These are phyloP conservation scores for Semibalanus balanoides DNA, from an alignment of 1,140 invertebrate species.

Conservation along the genomic window DNA sequence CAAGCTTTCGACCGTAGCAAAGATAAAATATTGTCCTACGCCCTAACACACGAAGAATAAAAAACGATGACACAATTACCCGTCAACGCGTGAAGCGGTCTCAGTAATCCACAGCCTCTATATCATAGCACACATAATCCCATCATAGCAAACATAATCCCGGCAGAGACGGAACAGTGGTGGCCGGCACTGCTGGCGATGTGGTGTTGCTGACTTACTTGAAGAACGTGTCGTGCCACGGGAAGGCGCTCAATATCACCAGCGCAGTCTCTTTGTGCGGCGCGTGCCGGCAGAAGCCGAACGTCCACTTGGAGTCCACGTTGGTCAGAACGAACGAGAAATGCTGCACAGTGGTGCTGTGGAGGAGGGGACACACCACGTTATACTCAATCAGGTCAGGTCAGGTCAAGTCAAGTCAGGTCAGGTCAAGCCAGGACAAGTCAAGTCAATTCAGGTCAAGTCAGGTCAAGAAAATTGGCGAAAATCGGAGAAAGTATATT, in stretches of 20 bases:
- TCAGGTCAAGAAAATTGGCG: neutral
- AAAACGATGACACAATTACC: too few species aligned
- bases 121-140: too few species aligned
- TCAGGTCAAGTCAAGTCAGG: too few species aligned
- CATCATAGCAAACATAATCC: too few species aligned
- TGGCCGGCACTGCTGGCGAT: too few species aligned
- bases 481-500: too few species aligned
- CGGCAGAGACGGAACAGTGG: too few species aligned
- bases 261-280: slow-evolving; percentile 59
- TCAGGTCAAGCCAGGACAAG: slow-evolving; percentile 5
- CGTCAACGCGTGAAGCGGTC: too few species aligned
- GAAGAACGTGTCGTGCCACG: slow-evolving; percentile 92
- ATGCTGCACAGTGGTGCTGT: slow-evolving; percentile 54
- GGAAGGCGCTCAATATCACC: slow-evolving; percentile 67
- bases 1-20: too few species aligned
- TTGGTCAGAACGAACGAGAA: slow-evolving; percentile 90
- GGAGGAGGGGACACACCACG: neutral
- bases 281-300: slow-evolving; percentile 87
- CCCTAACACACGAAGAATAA: too few species aligned
- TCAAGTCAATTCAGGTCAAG: slow-evolving; percentile 6
- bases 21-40: too few species aligned
- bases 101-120: too few species aligned
- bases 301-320: slow-evolving; percentile 85
- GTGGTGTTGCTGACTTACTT: slow-evolving; percentile 38
- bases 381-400: neutral